Evolutionary conservation across 2,797 vertebrate genomes (phyloP), one percentile per base, ranked within the genome.

Genomic region (Bucorvus abyssinicus): DNA sequence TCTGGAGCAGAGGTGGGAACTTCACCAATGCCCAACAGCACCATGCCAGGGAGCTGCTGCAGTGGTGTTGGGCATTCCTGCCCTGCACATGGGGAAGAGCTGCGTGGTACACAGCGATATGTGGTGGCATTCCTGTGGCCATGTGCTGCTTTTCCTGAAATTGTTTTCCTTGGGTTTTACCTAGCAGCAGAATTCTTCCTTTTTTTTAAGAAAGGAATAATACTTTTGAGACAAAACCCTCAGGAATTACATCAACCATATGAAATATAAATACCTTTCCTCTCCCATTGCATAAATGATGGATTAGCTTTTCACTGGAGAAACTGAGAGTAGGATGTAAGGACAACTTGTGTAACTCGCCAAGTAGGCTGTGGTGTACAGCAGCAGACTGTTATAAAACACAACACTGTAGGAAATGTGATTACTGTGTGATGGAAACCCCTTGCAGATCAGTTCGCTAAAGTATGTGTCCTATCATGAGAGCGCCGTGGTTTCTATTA

Each of bases 301-400:
- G 50, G 52, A 94, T 92, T 80, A 61, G 29, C 14, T 90, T 95
- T 92, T 79, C 42, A 47, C 56, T 56, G 63, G 77, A 92, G 87
- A 60, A 93, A 50, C 44, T 0, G 4, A 79, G 57, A 92, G 79
- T 56, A 74, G 70, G 71, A 70, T 82, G 73, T 89, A 73, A 90
- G 88, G 77, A 84, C 85, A 71, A 60, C 34, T 89, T 80, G 85
- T 86, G 61, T 90, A 92, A 83, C 71, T 95, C 1, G 0, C 7
- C 14, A 94, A 89, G 89, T 81, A 73, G 91, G 65, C 81, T 87
- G 67, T 38, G 56, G 53, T 78, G 73, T 75, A 42, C 45, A 65
- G 79, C 71, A 89, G 79, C 76, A 82, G 89, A 79, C 49, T 85
- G 80, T 86, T 94, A 92, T 27, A 75, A 89, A 95, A 93, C 78